These are phyloP conservation scores for Actenoides lindsayi DNA, from an alignment of 2,113 vertebrate species.

Conservation along the genomic window DNA sequence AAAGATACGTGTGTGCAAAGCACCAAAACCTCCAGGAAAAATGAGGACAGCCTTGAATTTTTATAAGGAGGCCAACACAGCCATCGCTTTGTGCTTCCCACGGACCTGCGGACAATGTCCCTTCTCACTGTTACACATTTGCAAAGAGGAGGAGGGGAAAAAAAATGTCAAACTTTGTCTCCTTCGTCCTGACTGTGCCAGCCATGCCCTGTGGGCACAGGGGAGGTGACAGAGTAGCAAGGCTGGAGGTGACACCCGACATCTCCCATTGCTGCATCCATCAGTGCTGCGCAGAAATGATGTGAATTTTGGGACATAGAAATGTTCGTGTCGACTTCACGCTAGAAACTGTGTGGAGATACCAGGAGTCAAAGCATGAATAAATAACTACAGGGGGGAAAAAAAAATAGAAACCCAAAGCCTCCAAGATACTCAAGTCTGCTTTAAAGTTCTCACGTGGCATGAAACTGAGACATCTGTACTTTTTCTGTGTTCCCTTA, in stretches of 20 bases:
- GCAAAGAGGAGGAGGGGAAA: neutral
- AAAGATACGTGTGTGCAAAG: constrained; percentile 10
- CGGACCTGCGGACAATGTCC: constrained; percentile 43
- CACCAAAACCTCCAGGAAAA: constrained; percentile 1
- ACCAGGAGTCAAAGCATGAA: neutral
- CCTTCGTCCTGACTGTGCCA: neutral
- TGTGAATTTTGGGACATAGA: neutral
- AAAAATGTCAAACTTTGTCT: constrained; percentile 20
- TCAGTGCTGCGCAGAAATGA: rapidly evolving
- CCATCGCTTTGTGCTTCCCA: constrained; percentile 48
- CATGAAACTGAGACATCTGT: neutral
- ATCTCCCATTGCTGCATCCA: neutral
- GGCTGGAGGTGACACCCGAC: neutral
- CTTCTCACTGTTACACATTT: constrained; percentile 32
- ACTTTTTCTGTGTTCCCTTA: neutral
- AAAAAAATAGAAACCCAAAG: neutral
- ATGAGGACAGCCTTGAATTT: constrained; percentile 50
- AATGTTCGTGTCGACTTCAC: neutral
- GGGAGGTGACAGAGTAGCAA: neutral
- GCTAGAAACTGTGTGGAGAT: neutral
- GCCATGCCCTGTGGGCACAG: neutral
- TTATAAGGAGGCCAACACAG: constrained; percentile 45
- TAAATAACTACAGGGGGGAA: neutral
- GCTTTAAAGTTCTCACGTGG: neutral
- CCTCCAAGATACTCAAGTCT: neutral